Evolutionary conservation across 2,888 invertebrate species (phyloP).

Genomic region (Agrotis exclamationis): DNA sequence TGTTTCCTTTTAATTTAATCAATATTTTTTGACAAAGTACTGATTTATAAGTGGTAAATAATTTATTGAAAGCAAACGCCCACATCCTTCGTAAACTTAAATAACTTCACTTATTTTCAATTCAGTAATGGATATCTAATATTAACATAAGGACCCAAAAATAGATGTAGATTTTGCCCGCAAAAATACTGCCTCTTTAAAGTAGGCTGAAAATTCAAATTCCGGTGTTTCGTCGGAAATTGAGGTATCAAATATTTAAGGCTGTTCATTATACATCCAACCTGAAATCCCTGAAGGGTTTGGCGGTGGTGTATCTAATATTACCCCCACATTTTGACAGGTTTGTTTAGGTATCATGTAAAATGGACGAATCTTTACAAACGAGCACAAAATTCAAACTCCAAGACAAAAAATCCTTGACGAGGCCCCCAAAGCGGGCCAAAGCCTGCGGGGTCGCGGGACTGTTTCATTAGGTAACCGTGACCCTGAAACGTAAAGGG

Average conservation of each 20-base stretch:
- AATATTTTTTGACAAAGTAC: neutral
- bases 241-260: constrained; percentile 42
- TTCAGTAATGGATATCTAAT: constrained; percentile 30
- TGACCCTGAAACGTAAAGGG: neutral
- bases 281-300: neutral
- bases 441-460: too few relatives aligned
- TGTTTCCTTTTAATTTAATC: neutral
- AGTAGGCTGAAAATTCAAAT: constrained; percentile 18
- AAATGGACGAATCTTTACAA: neutral
- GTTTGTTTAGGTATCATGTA: neutral
- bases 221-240: constrained; percentile 31
- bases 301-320: neutral
- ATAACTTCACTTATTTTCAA: constrained; percentile 5
- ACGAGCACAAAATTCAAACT: neutral
- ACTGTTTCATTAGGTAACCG: neutral
- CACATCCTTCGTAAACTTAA: neutral
- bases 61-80: neutral
- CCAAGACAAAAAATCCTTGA: too few relatives aligned
- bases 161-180: neutral
- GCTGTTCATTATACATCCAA: constrained; percentile 8
- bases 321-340: neutral
- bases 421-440: too few relatives aligned
- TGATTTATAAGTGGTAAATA: too few relatives aligned
- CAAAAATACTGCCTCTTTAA: constrained; percentile 8
- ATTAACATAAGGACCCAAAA: constrained; percentile 22